phyloP scores from a whole-genome alignment of 64 coral and sea anemone species.

The Actinia tenebrosa region DNA sequence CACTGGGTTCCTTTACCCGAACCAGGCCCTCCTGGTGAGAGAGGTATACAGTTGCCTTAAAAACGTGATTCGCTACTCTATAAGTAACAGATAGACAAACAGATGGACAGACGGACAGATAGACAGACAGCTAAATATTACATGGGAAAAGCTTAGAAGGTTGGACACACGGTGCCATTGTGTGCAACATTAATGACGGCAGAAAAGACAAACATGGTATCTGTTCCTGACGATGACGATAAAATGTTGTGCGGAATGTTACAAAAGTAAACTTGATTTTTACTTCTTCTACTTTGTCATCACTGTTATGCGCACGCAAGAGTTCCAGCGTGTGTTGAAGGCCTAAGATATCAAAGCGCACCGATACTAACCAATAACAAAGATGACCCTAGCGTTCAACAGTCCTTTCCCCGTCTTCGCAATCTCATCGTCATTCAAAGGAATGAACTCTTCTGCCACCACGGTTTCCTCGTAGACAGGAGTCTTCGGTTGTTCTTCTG shows the following conservation, averaged over 20 bases:
- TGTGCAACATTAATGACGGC: too few relatives aligned
- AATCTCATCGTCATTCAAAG: constrained; percentile 62
- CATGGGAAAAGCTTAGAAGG: neutral
- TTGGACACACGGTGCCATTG: too few relatives aligned
- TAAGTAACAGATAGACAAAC: neutral
- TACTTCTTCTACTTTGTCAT: too few relatives aligned
- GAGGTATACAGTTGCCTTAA: neutral
- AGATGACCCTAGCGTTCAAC: constrained; percentile 85
- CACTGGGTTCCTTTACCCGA: constrained; percentile 97
- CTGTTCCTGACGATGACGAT: too few relatives aligned
- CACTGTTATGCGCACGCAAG: too few relatives aligned
- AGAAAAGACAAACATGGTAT: too few relatives aligned
- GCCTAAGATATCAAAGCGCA: neutral
- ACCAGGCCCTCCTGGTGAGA: constrained; percentile 71
- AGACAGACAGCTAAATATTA: neutral
- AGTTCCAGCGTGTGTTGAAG: neutral
- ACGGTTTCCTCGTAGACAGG: constrained; percentile 61
- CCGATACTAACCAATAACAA: constrained; percentile 77
- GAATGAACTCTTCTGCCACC: constrained; percentile 76
- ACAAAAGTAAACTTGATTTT: too few relatives aligned
- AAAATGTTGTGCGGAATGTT: too few relatives aligned
- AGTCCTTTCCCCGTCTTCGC: constrained; percentile 79
- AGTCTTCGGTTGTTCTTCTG: constrained; percentile 10
- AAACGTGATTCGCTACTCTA: neutral
- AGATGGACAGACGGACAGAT: neutral